Conservation (phyloP, 2,797 vertebrate species). For the Phalloptychus januarius region DNA sequence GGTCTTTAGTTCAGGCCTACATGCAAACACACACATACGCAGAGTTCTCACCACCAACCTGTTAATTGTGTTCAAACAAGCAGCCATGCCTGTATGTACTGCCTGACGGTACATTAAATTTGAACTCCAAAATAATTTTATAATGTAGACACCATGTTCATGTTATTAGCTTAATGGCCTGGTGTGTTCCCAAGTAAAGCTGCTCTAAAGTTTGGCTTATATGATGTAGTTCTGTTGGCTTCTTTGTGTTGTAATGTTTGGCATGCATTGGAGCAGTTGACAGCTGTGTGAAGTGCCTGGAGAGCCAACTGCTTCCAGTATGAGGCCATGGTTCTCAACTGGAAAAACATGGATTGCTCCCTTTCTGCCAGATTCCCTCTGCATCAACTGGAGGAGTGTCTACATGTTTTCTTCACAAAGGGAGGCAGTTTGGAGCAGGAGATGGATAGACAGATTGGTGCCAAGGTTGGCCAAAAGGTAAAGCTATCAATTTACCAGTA, state of each 20-base stretch:
- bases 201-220: slow-evolving; percentile 20
- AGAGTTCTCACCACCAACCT: slow-evolving; percentile 1
- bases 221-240: not conserved
- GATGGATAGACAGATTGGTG: not conserved
- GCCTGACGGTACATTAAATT: not conserved
- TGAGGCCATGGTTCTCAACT: not conserved
- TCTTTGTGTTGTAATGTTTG: not conserved
- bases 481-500: not conserved
- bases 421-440: not conserved
- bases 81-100: slow-evolving; percentile 11
- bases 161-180: slow-evolving; percentile 29
- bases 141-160: slow-evolving; percentile 32
- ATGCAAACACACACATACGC: slow-evolving; percentile 4
- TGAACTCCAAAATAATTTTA: slow-evolving; percentile 15
- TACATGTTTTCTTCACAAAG: not conserved
- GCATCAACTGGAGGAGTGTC: not conserved
- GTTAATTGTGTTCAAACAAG: slow-evolving; percentile 28
- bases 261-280: not conserved
- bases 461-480: not conserved
- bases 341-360: not conserved
- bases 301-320: not conserved
- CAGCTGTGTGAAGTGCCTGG: not conserved
- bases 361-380: not conserved
- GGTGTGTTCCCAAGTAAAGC: slow-evolving; percentile 45
- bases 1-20: slow-evolving; percentile 27